Evolutionary conservation across 2,888 invertebrate genomes (phyloP).

Genomic region (Harmothoe impar): DNA sequence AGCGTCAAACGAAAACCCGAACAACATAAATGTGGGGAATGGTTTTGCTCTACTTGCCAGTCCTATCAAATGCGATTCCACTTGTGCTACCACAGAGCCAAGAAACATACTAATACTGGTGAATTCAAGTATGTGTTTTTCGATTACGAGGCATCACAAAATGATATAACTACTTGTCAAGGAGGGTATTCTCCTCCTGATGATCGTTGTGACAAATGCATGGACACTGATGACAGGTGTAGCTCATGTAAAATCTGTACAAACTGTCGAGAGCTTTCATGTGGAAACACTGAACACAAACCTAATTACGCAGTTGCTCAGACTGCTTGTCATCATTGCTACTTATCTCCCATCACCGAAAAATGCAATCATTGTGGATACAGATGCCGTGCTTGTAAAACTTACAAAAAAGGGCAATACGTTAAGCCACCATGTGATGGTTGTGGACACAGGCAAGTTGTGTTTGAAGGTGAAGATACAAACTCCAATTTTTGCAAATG

Average conservation of each 20-base stretch:
- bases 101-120: too few species aligned
- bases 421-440: not conserved
- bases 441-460: not conserved
- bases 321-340: not conserved
- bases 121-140: not conserved
- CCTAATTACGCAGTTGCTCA: conserved; percentile 29
- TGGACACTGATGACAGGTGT: not conserved
- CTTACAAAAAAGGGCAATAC: not conserved
- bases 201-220: not conserved
- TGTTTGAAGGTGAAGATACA: not conserved
- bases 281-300: not conserved
- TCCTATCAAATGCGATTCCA: not conserved
- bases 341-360: not conserved
- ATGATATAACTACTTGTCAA: not conserved
- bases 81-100: not conserved
- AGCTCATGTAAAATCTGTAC: not conserved
- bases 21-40: conserved; percentile 10
- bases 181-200: not conserved
- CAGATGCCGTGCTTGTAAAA: not conserved
- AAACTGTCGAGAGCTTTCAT: not conserved
- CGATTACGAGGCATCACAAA: not conserved
- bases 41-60: not conserved
- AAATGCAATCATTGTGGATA: not conserved
- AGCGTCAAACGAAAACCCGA: not conserved
- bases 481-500: not conserved